phyloP scores from a whole-genome alignment of 2,797 vertebrate species.

The Diplodus sargus region DNA sequence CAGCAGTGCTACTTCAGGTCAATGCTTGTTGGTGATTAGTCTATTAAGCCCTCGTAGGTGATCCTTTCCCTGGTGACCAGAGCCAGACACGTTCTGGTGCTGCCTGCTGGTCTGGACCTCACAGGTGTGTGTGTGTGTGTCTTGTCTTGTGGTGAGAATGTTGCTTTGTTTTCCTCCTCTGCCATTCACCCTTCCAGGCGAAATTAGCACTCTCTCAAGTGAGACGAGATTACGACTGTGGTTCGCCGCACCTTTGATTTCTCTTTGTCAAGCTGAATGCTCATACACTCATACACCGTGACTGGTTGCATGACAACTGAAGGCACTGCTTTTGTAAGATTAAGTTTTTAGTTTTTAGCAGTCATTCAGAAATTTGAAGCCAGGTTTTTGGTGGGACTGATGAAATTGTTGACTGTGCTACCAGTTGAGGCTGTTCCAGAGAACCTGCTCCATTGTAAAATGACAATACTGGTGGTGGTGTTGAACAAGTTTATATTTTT shows the following conservation, averaged over 20 bases:
- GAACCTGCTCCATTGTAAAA: background rate
- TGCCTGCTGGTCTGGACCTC: slow-evolving; percentile 21
- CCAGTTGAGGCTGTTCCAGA: background rate
- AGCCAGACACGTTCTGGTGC: background rate
- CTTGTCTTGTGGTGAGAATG: background rate
- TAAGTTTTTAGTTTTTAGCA: background rate
- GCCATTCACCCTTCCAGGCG: background rate
- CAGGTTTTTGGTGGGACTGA: background rate
- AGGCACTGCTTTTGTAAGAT: too few species aligned
- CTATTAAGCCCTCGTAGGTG: slow-evolving; percentile 19
- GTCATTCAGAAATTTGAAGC: background rate
- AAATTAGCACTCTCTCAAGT: background rate
- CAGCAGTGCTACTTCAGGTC: slow-evolving; percentile 32
- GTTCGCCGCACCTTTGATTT: background rate
- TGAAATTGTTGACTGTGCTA: background rate
- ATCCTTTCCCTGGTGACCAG: slow-evolving; percentile 20
- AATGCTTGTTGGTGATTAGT: slow-evolving; percentile 32
- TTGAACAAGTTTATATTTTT: background rate
- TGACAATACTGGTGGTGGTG: background rate
- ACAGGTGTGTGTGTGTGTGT: background rate
- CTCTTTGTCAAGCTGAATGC: background rate
- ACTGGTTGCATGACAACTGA: too few species aligned
- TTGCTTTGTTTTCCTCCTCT: background rate
- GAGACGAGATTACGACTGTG: background rate
- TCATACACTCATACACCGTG: too few species aligned